Evolutionary conservation across 2,797 vertebrate species (phyloP).

Genomic region (Lemur catta): DNA sequence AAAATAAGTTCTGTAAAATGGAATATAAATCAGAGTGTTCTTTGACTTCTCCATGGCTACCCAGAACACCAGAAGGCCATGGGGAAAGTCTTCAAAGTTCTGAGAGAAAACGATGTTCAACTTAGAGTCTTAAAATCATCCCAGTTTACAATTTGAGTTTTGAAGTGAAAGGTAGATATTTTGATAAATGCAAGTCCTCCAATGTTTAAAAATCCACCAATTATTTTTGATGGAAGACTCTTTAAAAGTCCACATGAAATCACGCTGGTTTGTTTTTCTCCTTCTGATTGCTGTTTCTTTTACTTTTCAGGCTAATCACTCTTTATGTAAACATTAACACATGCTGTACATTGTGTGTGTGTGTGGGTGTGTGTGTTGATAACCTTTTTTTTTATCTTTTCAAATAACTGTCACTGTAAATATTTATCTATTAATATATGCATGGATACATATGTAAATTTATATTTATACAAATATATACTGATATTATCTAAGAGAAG

Average conservation of each 20-base stretch:
- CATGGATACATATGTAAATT: neutral
- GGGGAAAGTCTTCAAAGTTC: neutral
- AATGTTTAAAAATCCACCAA: neutral
- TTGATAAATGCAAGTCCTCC: neutral
- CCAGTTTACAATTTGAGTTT: neutral
- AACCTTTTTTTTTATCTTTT: neutral
- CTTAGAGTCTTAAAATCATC: neutral
- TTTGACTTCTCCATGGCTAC: neutral
- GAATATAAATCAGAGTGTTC: neutral
- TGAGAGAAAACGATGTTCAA: neutral
- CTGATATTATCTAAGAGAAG: neutral
- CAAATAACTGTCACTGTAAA: neutral
- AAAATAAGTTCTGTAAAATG: neutral
- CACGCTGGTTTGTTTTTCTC: neutral
- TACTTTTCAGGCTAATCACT: neutral
- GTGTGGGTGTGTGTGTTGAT: neutral
- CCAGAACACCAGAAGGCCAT: neutral
- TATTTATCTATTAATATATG: neutral
- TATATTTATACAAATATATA: neutral
- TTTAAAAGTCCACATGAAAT: neutral
- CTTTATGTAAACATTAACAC: neutral
- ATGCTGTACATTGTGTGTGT: rapidly evolving
- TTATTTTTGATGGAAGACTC: neutral
- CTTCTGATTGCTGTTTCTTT: neutral
- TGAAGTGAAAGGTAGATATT: neutral